Base-by-base conservation (phyloP, 2,797 vertebrate genomes). In the Phoebastria nigripes region DNA sequence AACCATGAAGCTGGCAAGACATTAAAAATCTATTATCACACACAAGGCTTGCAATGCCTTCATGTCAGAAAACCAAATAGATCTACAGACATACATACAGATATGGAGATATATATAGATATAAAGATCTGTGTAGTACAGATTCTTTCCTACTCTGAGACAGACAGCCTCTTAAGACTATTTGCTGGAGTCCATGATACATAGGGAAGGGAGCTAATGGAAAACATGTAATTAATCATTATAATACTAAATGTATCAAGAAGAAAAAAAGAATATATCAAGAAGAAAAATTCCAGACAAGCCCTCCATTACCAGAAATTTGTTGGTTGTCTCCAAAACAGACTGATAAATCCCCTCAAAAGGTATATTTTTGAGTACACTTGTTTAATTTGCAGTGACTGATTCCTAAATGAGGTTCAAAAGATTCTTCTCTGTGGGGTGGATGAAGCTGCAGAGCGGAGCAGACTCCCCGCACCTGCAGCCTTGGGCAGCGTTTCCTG, bases 1-100 rank as follows among this genome's bases (percentile, higher is more conserved):
- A 99, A 83, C 99, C 99, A 1, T 99, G 99, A 85, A 99, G 98
- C 99, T 99, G 97, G 15, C 5, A 39, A 96, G 86, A 96, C 80
- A 93, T 41, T 2, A 39, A 80, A 91, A n/a, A 82, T 11, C 66
- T 78, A 8, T 92, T 76, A 29, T 62, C 90, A 66, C 69, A 77
- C 54, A n/a, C 46, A 15, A 52, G 18, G 33, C 59, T 78, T 52
- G 52, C 83, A 54, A 2, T 8, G 51, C 47, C 77, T 42, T 52
- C 63, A 47, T 12, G 41, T 72, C 66, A 39, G 94, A 61, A 87
- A 63, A 63, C 13, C 41, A 59, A 56, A 69, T 3, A 37, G 42
- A 52, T 67, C 10, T 66, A 83, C 61, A 66, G 46, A 51, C 37
- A 54, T 22, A 28, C 20, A 31, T 44, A 54, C 19, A 86, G 78